phyloP scores from a whole-genome alignment of 2,113 vertebrate genomes.

The Pollimyrus isidori region DNA sequence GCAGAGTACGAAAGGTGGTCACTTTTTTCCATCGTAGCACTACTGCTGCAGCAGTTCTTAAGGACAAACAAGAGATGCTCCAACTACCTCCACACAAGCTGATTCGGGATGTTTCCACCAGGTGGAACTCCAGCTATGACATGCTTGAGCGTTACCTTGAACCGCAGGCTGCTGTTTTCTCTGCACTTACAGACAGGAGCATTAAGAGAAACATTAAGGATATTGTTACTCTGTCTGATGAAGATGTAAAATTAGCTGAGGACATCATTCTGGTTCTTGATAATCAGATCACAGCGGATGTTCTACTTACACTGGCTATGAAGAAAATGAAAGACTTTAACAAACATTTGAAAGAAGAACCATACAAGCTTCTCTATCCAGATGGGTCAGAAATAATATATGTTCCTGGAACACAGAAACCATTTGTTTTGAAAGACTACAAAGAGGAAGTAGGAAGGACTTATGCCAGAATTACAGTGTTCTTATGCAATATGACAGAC shows the following conservation, averaged over 20 bases:
- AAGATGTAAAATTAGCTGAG: slow-evolving; percentile 10
- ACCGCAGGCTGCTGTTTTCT: slow-evolving; percentile 20
- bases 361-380: no score
- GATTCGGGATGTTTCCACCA: slow-evolving; percentile 22
- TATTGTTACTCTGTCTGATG: not conserved
- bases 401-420: no score
- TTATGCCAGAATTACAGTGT: no score
- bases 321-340: no score
- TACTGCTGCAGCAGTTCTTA: slow-evolving; percentile 15
- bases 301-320: no score
- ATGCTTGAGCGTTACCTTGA: slow-evolving; percentile 25
- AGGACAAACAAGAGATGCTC: slow-evolving; percentile 23
- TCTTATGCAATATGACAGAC: no score
- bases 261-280: slow-evolving; percentile 2
- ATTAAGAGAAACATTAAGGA: slow-evolving; percentile 18
- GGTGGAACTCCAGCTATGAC: slow-evolving; percentile 27
- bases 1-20: slow-evolving; percentile 15
- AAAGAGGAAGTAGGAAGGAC: no score
- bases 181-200: slow-evolving; percentile 16
- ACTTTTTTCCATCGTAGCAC: slow-evolving; percentile 21
- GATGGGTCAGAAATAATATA: no score
- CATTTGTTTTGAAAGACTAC: no score
- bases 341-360: no score
- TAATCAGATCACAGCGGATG: no score
- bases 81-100: slow-evolving; percentile 26